Base-by-base conservation (phyloP, 1,140 invertebrate genomes). In the Lerema accius region DNA sequence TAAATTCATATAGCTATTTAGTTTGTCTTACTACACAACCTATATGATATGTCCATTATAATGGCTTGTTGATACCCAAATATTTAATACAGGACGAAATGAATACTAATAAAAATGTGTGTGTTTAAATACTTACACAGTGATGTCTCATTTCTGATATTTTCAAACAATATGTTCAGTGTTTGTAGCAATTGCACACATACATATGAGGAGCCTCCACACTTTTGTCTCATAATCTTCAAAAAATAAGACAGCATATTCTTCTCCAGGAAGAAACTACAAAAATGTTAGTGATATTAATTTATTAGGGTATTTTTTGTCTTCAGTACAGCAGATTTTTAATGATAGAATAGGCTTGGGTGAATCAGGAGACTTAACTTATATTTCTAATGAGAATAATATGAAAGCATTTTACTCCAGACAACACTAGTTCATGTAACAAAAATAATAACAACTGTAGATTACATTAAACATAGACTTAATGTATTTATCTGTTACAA, bases 181-280 rank as follows among this genome's bases (percentile, higher is more conserved):
- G 98, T 99, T 91, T 99, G 99, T 11, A 99, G 92, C 39, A 99
- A 92, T 84, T 99, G 99, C 46, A 99, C 98, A 93, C 98, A 99
- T 3, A 99, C 98, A 92, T 96, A 99, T 68, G 96, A 97, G 6
- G 94, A 94, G 4, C 94, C 94, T 4, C 98, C 98, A 92, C 96
- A 98, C 89, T 98, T 98, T 85, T 99, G 99, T 77, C 97, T 95
- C 96, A 99, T 98, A 63, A 99, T 99, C 64, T 96, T 95, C 61
- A 99, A 86, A 84, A 99, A 99, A 91, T 99, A 99, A 15, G 97
- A 97, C 11, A 99, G 92, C 99, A 99, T 99, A 80, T 99, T 99
- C 86, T 99, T 99, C 89, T 99, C 99, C 78, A 99, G 91, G 85
- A 99, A 99, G 87, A 99, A 99, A 82, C 98, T 99, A 89, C 13